phyloP scores from a whole-genome alignment of 2,797 vertebrate species.

The Intellagama lesueurii region DNA sequence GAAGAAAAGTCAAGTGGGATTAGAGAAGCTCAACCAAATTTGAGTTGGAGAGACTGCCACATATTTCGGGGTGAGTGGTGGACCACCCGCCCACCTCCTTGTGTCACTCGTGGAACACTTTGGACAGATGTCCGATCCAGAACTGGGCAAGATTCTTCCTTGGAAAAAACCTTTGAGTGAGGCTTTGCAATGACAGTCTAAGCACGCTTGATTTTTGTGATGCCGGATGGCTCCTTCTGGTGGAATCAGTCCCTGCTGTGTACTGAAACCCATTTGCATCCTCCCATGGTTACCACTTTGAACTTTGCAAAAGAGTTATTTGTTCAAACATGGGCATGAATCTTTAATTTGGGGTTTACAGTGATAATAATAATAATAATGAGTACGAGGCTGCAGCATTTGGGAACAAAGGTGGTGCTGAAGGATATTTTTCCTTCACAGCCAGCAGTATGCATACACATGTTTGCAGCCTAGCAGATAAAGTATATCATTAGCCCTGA shows the following conservation, averaged over 20 bases:
- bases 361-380: slow-evolving; percentile 1
- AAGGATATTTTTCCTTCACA: background rate
- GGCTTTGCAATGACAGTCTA: background rate
- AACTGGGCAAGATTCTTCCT: background rate
- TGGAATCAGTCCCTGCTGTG: background rate
- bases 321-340: slow-evolving; percentile 66
- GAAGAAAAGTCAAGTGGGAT: too few relatives aligned
- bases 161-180: background rate
- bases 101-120: background rate
- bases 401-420: background rate
- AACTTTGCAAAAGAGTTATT: slow-evolving; percentile 55
- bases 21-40: too few relatives aligned
- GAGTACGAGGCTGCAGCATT: background rate
- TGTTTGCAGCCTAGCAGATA: background rate
- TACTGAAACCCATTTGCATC: slow-evolving; percentile 10
- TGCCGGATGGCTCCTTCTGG: rapidly evolving
- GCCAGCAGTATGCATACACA: background rate
- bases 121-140: background rate
- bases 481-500: slow-evolving; percentile 20
- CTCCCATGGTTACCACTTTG: slow-evolving; percentile 65
- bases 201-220: background rate
- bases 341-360: slow-evolving; percentile 50
- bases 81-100: background rate
- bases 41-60: too few relatives aligned
- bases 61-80: too few relatives aligned